Evolutionary conservation across 1,140 invertebrate genomes (phyloP).

Genomic region (Berghia stephanieae): DNA sequence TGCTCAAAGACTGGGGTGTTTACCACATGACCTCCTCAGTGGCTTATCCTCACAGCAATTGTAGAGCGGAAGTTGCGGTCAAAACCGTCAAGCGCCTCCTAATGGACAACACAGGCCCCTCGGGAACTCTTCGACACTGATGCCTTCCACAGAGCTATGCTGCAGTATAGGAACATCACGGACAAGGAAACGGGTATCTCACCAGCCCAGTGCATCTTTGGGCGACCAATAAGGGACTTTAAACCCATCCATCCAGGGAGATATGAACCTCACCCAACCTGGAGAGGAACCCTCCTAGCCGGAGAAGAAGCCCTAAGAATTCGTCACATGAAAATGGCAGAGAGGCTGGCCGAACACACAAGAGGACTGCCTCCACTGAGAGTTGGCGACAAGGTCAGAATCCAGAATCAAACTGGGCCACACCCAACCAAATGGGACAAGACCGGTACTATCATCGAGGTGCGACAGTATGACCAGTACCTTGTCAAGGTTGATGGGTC

Average conservation of each 20-base stretch:
- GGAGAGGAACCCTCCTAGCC: constrained; percentile 32
- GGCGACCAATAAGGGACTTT: constrained; percentile 37
- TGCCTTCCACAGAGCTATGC: constrained; percentile 35
- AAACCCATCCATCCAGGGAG: constrained; percentile 41
- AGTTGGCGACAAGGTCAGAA: constrained; percentile 38
- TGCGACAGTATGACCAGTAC: constrained; percentile 45
- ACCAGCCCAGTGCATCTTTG: constrained; percentile 34
- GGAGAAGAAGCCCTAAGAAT: constrained; percentile 39
- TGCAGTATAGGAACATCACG: constrained; percentile 40
- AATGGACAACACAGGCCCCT: constrained; percentile 30
- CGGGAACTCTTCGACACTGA: constrained; percentile 35
- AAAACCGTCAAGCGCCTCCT: constrained; percentile 30
- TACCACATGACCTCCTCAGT: constrained; percentile 33
- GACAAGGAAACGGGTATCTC: constrained; percentile 35
- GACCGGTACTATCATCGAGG: constrained; percentile 37
- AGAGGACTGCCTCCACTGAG: constrained; percentile 33
- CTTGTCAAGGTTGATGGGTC: constrained; percentile 39
- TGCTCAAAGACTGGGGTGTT: constrained; percentile 24
- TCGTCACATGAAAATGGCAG: constrained; percentile 34
- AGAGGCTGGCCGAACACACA: constrained; percentile 39
- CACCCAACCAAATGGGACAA: constrained; percentile 44
- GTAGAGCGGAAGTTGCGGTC: background rate
- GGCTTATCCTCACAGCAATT: background rate
- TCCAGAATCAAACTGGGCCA: constrained; percentile 40
- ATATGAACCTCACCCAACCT: constrained; percentile 41